Evolutionary conservation across 92 coral and sea anemone genomes (phyloP).

Genomic region (Siderastrea radians): DNA sequence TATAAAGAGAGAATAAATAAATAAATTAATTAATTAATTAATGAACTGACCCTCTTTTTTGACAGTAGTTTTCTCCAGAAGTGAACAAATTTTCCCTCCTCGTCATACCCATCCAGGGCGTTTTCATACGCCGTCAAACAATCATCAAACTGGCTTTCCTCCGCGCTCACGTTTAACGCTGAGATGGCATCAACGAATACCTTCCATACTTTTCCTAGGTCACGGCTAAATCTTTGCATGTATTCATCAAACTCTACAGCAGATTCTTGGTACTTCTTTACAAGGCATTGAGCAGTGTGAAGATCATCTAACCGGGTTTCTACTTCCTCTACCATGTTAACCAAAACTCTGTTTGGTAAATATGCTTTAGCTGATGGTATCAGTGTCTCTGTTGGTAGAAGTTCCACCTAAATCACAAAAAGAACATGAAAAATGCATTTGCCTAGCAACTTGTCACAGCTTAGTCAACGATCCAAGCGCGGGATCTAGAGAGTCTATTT

Average conservation of each 20-base stretch:
- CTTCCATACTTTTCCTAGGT: not conserved
- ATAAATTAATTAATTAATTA: too few species aligned
- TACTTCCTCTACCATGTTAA: not conserved
- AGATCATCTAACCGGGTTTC: constrained; percentile 9
- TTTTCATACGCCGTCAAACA: not conserved
- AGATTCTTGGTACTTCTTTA: not conserved
- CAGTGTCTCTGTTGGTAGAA: not conserved
- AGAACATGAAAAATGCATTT: too few species aligned
- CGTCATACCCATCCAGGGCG: constrained; percentile 12
- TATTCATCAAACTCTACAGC: not conserved
- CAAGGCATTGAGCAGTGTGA: not conserved
- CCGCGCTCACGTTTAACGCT: not conserved
- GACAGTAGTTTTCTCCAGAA: constrained; percentile 1
- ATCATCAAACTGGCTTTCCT: constrained; percentile 1
- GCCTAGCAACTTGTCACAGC: too few species aligned
- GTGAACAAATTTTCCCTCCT: constrained; percentile 2
- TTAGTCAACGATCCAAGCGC: too few species aligned
- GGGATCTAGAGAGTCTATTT: too few species aligned
- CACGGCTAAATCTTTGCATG: not conserved
- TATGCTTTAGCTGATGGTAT: constrained; percentile 2
- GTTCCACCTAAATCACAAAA: not conserved
- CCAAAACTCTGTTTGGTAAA: constrained; percentile 4
- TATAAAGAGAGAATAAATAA: too few species aligned
- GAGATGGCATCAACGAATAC: not conserved
- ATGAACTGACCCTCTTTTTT: not conserved